Conservation (phyloP, 1,140 invertebrate genomes). For the Meloidogyne chitwoodi region DNA sequence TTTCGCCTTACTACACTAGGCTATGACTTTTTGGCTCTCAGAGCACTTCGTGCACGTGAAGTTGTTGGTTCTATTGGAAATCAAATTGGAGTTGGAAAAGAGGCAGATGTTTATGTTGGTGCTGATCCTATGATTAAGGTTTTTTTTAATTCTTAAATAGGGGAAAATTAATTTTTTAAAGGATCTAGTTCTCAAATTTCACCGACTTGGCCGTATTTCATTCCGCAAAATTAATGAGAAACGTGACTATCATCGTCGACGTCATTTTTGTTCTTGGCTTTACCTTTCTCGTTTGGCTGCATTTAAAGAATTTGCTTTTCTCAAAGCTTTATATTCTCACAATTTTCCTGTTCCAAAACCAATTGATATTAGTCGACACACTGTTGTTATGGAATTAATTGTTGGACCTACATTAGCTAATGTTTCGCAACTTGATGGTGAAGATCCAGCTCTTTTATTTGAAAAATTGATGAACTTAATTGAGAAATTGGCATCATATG, state of each 20-base stretch:
- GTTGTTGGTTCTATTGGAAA: constrained; percentile 84
- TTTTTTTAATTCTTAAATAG: not conserved
- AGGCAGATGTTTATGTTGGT: constrained; percentile 66
- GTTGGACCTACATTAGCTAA: constrained; percentile 66
- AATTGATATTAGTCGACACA: constrained; percentile 89
- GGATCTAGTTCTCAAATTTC: constrained; percentile 79
- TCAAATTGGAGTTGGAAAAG: constrained; percentile 97
- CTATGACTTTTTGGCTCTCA: constrained; percentile 93
- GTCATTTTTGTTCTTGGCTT: constrained; percentile 85
- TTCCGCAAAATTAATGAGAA: constrained; percentile 95
- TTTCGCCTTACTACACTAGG: constrained; percentile 90
- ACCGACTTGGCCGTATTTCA: constrained; percentile 86
- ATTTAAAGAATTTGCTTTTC: constrained; percentile 94
- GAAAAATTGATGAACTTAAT: constrained; percentile 89
- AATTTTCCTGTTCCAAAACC: constrained; percentile 91
- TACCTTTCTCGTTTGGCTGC: constrained; percentile 95
- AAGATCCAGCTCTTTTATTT: constrained; percentile 76
- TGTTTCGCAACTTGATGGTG: constrained; percentile 69
- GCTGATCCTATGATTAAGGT: constrained; percentile 47
- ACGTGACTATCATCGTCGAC: constrained; percentile 88
- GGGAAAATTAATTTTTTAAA: constrained; percentile 52
- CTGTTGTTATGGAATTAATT: constrained; percentile 66
- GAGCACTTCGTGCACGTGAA: constrained; percentile 75
- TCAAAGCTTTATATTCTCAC: constrained; percentile 82
- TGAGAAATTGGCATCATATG: constrained; percentile 77